These are phyloP conservation scores for Ciconia nigra DNA, from an alignment of 2,797 vertebrate species.

Conservation along the genomic window DNA sequence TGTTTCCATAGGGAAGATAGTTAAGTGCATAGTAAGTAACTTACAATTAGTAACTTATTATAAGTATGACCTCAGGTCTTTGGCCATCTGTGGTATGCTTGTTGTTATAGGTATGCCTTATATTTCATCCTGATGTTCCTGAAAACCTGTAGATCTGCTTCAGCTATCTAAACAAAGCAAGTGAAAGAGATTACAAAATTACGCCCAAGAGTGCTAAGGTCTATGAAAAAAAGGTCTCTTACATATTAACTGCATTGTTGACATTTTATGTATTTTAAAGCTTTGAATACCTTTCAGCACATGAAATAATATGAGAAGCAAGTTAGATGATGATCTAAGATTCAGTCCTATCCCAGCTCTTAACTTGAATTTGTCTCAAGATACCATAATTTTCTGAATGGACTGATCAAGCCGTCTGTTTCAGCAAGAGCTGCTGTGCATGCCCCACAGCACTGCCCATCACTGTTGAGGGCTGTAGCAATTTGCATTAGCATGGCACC, in stretches of 20 bases:
- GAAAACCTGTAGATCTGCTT: background rate
- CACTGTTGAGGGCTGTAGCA: background rate
- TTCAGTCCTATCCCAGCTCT: background rate
- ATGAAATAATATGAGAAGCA: background rate
- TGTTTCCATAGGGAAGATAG: background rate
- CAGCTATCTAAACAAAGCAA: background rate
- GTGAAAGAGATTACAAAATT: background rate
- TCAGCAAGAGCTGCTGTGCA: background rate
- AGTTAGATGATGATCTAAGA: background rate
- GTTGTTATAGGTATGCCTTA: background rate
- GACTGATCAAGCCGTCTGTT: background rate
- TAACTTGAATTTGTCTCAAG: background rate
- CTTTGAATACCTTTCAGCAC: fast-evolving
- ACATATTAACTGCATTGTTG: background rate
- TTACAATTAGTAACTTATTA: background rate
- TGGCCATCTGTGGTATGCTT: no score
- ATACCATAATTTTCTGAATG: background rate
- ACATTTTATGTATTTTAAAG: background rate
- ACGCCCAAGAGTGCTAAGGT: background rate
- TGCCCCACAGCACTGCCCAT: fast-evolving
- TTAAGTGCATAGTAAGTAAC: no score
- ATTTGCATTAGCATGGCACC: background rate
- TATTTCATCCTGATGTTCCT: background rate
- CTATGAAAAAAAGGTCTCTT: background rate
- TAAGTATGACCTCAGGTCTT: background rate